Conservation (phyloP, 2,888 invertebrate genomes). For the Dryomyza anilis region DNA sequence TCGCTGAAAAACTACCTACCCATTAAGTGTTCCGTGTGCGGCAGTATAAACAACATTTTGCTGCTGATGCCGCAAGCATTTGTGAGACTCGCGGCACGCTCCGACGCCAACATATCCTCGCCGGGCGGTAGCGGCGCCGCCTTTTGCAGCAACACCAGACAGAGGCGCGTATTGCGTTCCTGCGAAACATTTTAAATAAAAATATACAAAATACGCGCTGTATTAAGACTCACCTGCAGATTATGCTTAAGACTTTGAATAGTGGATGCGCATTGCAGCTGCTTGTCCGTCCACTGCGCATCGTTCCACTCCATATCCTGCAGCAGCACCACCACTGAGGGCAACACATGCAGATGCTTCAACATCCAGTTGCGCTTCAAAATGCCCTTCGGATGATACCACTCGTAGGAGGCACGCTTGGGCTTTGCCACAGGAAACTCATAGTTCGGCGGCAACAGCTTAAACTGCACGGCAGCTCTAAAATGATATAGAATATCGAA, state of each 20-base stretch:
- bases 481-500: not conserved
- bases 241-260: conserved; percentile 77
- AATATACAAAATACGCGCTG: not conserved
- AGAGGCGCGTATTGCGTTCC: conserved; percentile 70
- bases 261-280: conserved; percentile 88
- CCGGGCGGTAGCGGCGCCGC: conserved; percentile 77
- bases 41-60: conserved; percentile 90
- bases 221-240: conserved; percentile 44
- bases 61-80: conserved; percentile 89
- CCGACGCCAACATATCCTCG: conserved; percentile 85
- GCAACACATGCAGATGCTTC: conserved; percentile 88
- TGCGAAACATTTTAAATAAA: conserved; percentile 37
- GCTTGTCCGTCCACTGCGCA: conserved; percentile 90
- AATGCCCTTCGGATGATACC: conserved; percentile 94
- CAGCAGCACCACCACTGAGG: conserved; percentile 92
- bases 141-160: conserved; percentile 89
- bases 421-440: conserved; percentile 88
- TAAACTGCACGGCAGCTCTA: conserved; percentile 82
- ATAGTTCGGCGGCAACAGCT: conserved; percentile 78
- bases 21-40: conserved; percentile 86
- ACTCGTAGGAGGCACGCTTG: conserved; percentile 89
- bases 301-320: conserved; percentile 99
- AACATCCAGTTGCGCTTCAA: conserved; percentile 93
- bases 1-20: conserved; percentile 44
- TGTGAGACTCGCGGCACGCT: conserved; percentile 89